Base-by-base conservation (phyloP, 2,113 vertebrate genomes). In the Falco punctatus region DNA sequence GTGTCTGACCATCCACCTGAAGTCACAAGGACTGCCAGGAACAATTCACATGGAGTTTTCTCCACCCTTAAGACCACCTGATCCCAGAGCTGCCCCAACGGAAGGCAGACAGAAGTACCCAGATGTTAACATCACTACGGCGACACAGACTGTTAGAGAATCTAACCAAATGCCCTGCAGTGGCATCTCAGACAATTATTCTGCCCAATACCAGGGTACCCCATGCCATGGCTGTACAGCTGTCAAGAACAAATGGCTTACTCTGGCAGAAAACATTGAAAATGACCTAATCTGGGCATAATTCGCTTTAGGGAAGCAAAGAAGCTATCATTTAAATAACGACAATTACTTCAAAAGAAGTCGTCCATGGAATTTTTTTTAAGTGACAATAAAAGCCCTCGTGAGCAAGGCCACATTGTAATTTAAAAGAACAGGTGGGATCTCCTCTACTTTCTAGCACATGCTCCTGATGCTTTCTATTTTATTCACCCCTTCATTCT, bases 361-460 rank as follows among this genome's bases (percentile, higher is more conserved):
- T 28, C 7, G 35, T 46, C 40, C 28, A 8, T 11, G 10, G 32
- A 33, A 55, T 65, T 62, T 64, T 57, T 35, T 15, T 28, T 24
- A 35, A 62, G 15, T 46, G 73, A 59, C 38, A 86, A 14, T 51
- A 55, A 77, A 67, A 44, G 40, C 64, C 49, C 72, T 54, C 35
- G 59, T 0, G 10, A 72, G 10, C 54, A 54, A 58, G n/a, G 22
- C 15, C 28, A 26, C 21, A 46, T 15, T 0, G 0, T 14, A 38
- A 51, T 10, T 51, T 11, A 54, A 30, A 69, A 57, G 64, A 86
- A 92, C 9, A 33, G 35, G 46, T 23, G 77, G 20, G 15, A 10
- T 70, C 58, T 77, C 23, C 18, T 51, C 70, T 42, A 71, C 51
- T 64, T 65, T 65, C 22, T 13, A 82, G 54, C 40, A 72, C 38